Base-by-base conservation (phyloP, 1,140 invertebrate species). In the Lasaia peninsularis region DNA sequence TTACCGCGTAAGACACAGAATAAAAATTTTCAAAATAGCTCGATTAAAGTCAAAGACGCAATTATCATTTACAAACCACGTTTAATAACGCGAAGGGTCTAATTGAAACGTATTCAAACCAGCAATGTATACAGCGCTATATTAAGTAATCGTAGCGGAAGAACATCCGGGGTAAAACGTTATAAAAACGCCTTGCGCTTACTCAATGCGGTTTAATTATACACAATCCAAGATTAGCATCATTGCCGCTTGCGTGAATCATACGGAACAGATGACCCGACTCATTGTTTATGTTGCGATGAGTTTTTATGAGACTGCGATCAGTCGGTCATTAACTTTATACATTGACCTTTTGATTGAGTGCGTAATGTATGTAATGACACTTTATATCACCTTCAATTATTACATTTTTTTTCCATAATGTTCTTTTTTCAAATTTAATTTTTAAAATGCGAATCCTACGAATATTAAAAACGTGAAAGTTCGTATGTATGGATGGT, bases 121-220 rank as follows among this genome's bases (percentile, higher is more conserved):
- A 40, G n/a, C 12, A 6, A n/a, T 35, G 37, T 14, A 9, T 10
- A 48, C 40, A 48, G 2, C n/a, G n/a, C n/a, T n/a, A 48, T 10
- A 48, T 48, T 28, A 28, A 28, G 40, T 48, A 48, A 48, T 48
- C 40, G 18, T n/a, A 21, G 40, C 40, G 40, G 40, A 48, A 48
- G 40, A 48, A 18, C 40, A 48, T 48, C 40, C 40, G 40, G 40
- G 11, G 18, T 20, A 48, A 48, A 48, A 18, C n/a, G 40, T 18
- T 48, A 48, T 48, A 48, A 48, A 48, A 48, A 48, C 37, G 18
- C 10, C 18, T 48, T 4, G 40, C 40, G 40, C 40, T 48, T 48
- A 48, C 40, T 48, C 40, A 48, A 48, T 48, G 11, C 40, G 40
- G 40, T 48, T 21, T 48, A 48, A 48, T 48, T 48, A 48, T 48